Evolutionary conservation across 2,888 invertebrate genomes (phyloP), one percentile per base, ranked within the genome.

Genomic region (Agrenia bidenticulata): DNA sequence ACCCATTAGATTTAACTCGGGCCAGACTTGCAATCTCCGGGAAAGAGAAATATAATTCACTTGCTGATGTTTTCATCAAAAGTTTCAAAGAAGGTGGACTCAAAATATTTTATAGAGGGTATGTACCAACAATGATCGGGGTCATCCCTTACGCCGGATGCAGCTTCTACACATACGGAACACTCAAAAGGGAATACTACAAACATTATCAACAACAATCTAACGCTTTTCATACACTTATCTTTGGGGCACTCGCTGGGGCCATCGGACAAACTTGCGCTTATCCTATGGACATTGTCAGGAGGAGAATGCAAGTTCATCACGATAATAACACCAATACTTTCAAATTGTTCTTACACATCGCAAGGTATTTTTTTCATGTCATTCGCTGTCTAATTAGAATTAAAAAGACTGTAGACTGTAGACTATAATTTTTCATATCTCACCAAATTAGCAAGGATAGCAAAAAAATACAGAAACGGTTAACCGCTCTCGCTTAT

Each of bases 131-230:
- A 0, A 86, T 98, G 61, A 80, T 94, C 21, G 98, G 98, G 0
- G 94, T 95, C 2, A 89, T 97, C 74, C 96, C 96, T 0, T 98
- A 98, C 81, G 96, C 98, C 0, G 98, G 98, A 2, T 90, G 91
- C 58, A 94, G 96, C 17, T 99, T 99, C 83, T 97, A 90, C 82
- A 98, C 94, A 0, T 99, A 96, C 79, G 98, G 98, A 82, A 89
- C 92, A 0, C 84, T 98, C 26, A 98, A 98, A 80, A 86, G 61
- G 17, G 7, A 42, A 5, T 70, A 67, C 62, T 24, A 23, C 0
- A 45, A 55, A 13, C 56, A 59, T 24, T 59, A 53, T 53, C 60
- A 41, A 13, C 27, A 27, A 32, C 81, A 82, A 67, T 86, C 81
- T 5, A 41, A 51, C 2, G 67, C 51, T 9, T 17, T 60, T 9